Conservation (phyloP, 2,797 vertebrate genomes). For the Darevskia nairensis region DNA sequence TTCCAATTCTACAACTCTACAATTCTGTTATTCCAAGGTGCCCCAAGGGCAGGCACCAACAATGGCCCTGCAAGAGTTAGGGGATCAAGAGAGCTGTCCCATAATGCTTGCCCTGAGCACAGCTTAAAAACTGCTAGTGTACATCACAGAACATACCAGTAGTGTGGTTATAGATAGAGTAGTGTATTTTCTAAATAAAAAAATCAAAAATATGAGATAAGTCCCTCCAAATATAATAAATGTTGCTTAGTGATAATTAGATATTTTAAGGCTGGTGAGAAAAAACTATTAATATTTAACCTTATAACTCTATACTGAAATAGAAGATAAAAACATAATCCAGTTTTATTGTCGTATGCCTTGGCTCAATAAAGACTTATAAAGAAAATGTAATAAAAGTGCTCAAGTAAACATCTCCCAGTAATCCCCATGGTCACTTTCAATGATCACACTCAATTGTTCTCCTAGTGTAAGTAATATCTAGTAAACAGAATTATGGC, state of each 20-base stretch:
- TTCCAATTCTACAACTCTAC: no score
- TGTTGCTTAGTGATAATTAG: slow-evolving; percentile 32
- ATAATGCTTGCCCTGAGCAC: neutral
- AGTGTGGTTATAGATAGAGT: neutral
- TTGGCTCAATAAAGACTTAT: slow-evolving; percentile 57
- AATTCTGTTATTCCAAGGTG: neutral
- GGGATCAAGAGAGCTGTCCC: neutral
- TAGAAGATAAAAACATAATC: slow-evolving; percentile 49
- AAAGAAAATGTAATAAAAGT: slow-evolving; percentile 67
- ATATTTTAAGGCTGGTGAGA: slow-evolving; percentile 27
- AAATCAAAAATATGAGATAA: neutral
- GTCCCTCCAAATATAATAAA: slow-evolving; percentile 12
- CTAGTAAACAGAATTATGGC: slow-evolving; percentile 68
- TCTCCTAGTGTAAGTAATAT: slow-evolving; percentile 63
- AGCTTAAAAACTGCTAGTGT: neutral
- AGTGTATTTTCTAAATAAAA: neutral
- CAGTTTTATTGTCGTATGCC: slow-evolving; percentile 58
- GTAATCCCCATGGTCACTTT: slow-evolving; percentile 58
- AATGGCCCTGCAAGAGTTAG: neutral
- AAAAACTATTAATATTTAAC: slow-evolving; percentile 46
- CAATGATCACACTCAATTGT: slow-evolving; percentile 57
- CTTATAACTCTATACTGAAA: slow-evolving; percentile 50
- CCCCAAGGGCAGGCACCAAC: neutral
- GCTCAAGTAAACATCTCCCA: slow-evolving; percentile 60
- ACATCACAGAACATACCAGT: neutral